A percentile compares a stretch with the other conserved stretches of the same genome.
Conservation (phyloP, 37 sponge, comb jelly and placozoan genomes). For the Ephydatia muelleri region DNA sequence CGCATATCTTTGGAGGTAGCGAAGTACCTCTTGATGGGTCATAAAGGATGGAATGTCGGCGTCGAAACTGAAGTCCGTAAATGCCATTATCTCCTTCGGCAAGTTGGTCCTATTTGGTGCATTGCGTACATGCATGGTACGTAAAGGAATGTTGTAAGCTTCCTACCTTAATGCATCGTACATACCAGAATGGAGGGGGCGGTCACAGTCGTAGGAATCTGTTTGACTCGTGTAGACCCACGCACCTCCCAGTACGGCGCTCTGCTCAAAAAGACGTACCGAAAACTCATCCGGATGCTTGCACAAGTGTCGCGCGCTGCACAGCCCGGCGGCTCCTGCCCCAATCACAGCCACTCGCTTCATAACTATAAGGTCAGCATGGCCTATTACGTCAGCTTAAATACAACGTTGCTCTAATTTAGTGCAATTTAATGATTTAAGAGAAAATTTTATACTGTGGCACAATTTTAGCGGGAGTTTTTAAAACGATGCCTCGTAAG, state of each 20-base stretch:
- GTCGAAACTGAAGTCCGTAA: constrained; percentile 66
- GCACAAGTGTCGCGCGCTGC: constrained; percentile 48
- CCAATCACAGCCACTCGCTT: constrained; percentile 64
- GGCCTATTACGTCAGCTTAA: not conserved
- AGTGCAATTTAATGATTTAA: not conserved
- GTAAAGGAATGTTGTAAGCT: not conserved
- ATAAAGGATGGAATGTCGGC: constrained; percentile 61
- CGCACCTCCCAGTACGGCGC: constrained; percentile 49
- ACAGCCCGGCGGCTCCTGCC: constrained; percentile 74
- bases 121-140: constrained; percentile 35
- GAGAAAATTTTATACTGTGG: not conserved
- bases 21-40: constrained; percentile 53
- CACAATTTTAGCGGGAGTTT: not conserved
- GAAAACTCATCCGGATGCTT: constrained; percentile 8
- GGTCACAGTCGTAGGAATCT: constrained; percentile 4
- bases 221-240: constrained; percentile 68
- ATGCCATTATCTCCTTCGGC: constrained; percentile 80
- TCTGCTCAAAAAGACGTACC: constrained; percentile 55
- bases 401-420: not conserved
- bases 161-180: constrained; percentile 51
- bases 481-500: not conserved
- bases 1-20: constrained; percentile 62
- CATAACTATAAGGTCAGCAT: not conserved
- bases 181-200: constrained; percentile 42
- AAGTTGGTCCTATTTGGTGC: constrained; percentile 62